A percentile compares a stretch with the other conserved stretches of the same genome.
Evolutionary conservation across 2,113 vertebrate species (phyloP).

Genomic region (Mobula birostris): DNA sequence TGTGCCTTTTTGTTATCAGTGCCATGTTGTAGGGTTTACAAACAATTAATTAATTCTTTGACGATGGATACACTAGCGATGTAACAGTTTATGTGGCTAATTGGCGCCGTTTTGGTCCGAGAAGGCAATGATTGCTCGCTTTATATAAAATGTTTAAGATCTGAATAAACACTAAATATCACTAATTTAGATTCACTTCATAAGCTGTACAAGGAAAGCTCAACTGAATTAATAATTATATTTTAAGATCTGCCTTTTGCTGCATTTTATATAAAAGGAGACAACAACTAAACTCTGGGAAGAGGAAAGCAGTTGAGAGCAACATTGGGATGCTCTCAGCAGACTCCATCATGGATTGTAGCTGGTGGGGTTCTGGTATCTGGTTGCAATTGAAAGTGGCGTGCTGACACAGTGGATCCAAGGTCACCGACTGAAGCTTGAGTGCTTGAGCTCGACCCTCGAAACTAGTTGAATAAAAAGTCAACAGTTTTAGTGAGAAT

Average conservation of each 20-base stretch:
- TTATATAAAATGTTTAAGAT: neutral
- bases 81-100: constrained; percentile 5
- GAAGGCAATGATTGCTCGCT: neutral
- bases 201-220: constrained; percentile 25
- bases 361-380: too few relatives aligned
- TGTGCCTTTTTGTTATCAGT: constrained; percentile 83
- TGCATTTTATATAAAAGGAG: neutral
- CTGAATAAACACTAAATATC: neutral
- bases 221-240: neutral
- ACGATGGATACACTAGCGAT: constrained; percentile 40
- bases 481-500: neutral
- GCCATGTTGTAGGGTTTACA: constrained; percentile 55
- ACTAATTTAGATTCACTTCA: neutral
- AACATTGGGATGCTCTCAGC: neutral
- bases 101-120: neutral
- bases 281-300: too few relatives aligned
- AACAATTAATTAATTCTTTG: constrained; percentile 63
- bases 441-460: neutral
- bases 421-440: neutral
- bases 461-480: neutral
- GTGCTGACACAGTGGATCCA: neutral
- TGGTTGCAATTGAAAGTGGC: neutral
- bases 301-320: neutral
- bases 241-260: neutral
- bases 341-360: too few relatives aligned